Evolutionary conservation across 2,888 invertebrate species (phyloP), one percentile per base, ranked within the genome.

Genomic region (Abrostola triplasia): DNA sequence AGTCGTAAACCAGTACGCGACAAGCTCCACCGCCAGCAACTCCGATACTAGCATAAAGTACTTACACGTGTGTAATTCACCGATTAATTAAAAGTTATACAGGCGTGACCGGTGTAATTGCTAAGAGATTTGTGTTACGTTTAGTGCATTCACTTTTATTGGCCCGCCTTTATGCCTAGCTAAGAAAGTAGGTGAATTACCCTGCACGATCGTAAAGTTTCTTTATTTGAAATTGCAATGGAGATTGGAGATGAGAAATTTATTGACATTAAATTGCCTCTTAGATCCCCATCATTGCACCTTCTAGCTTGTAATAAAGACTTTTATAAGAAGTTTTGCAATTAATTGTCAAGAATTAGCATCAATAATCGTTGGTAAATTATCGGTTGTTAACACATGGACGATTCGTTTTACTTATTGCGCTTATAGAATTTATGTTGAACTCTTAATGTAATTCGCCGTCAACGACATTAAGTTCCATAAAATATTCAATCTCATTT

Each of bases 71-170:
- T 90, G 92, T 93, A 93, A 93, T 93, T 92, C 88, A 90, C 83
- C 92, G 93, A 93, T 92, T 93, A 93, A 94, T 94, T 93, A 93
- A 93, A 94, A 93, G 84, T 90, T 89, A 91, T 90, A 92, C 90
- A 92, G 86, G 89, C 93, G 89, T 92, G 88, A 90, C 93, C 84
- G 78, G 79, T 82, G 91, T 92, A 92, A 92, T 93, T 92, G 85
- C 89, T 71, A 49, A 72, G 83, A 85, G 89, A 89, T 88, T 91
- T 90, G 87, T 90, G 87, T 87, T 87, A 85, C 85, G 83, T 88
- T 88, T 85, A 87, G 85, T 86, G 87, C 88, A 85, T 87, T 62
- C 61, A 56, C 47, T 77, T 80, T 80, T 78, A 79, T 72, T 71
- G 48, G 61, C 40, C 65, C 60, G 67, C 70, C 65, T 59, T 64